Base-by-base conservation (phyloP, 2,888 invertebrate genomes). In the Leucania comma region DNA sequence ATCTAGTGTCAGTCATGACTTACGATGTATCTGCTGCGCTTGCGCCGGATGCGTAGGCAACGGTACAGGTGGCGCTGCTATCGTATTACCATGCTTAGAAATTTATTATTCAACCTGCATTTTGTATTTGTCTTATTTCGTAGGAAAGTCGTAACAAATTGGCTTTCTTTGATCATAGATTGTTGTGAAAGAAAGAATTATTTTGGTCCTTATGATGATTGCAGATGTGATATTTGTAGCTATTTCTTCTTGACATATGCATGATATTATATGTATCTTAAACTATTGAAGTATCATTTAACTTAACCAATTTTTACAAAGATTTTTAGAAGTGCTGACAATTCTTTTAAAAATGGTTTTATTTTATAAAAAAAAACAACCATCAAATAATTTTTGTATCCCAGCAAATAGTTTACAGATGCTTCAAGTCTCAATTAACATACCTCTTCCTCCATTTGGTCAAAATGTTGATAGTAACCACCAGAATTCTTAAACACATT, bases 1-100 rank as follows among this genome's bases (percentile, higher is more conserved):
- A 76, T 80, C 74, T 67, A 79, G 38, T 69, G 79, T 70, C 82
- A 71, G 79, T 65, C 56, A 65, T 81, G 72, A 81, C 60, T 72
- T 75, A 83, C 66, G 75, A 80, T 62, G 64, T 75, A 66, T 82
- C 64, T 35, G 53, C 66, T 75, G 65, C 60, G 74, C 64, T 64
- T 75, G 53, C 65, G 80, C 77, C 67, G 65, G 72, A 79, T 76
- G 74, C 75, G 53, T 63, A 62, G 59, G 67, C 59, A 75, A 76
- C 80, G 67, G 69, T 70, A 70, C 80, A 84, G 82, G 80, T 84
- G 82, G 82, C 66, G 75, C 57, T 78, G 75, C 78, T 81, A 84
- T 83, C 72, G 59, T 63, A 65, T 82, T 83, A 78, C 78, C 71
- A 42, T 64, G 67, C 53, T 69, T 69, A 69, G 78, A 62, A 46